Evolutionary conservation across 2,888 invertebrate species (phyloP).

Genomic region (Drosophila birchii): DNA sequence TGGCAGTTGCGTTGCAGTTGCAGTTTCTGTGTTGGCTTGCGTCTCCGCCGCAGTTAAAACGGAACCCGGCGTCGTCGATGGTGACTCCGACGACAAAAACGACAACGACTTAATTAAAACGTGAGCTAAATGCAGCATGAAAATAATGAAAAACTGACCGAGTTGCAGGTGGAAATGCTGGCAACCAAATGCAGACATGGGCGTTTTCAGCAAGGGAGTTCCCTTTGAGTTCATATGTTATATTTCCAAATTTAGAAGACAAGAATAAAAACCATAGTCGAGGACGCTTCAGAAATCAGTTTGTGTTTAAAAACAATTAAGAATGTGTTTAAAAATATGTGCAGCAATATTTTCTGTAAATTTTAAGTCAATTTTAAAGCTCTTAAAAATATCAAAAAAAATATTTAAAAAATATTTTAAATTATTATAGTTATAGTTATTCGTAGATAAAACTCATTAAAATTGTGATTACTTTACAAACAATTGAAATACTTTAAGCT

Average conservation of each 20-base stretch:
- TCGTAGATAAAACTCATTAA: too few relatives aligned
- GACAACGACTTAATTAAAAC: constrained; percentile 80
- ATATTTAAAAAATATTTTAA: too few relatives aligned
- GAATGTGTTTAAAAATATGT: too few relatives aligned
- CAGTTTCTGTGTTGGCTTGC: constrained; percentile 13
- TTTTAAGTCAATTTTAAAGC: too few relatives aligned
- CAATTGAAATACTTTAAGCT: not conserved
- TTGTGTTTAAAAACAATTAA: not conserved
- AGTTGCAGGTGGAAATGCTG: constrained; percentile 61
- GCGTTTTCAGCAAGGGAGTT: constrained; percentile 10
- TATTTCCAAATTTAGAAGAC: not conserved
- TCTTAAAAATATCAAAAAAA: too few relatives aligned
- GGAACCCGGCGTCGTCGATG: constrained; percentile 35
- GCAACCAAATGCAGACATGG: constrained; percentile 19
- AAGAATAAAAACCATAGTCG: too few relatives aligned
- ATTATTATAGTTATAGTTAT: too few relatives aligned
- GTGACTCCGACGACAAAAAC: constrained; percentile 35
- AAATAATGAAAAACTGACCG: constrained; percentile 81
- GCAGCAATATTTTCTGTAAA: too few relatives aligned
- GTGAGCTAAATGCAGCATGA: constrained; percentile 79
- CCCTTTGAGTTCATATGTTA: not conserved
- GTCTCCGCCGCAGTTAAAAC: constrained; percentile 34
- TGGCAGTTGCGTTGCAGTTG: constrained; percentile 10
- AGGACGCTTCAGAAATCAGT: not conserved
- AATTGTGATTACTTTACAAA: too few relatives aligned